Evolutionary conservation across 1,140 invertebrate species (phyloP), one percentile per base, ranked within the genome.

Genomic region (Yoshiicerus persimilis): DNA sequence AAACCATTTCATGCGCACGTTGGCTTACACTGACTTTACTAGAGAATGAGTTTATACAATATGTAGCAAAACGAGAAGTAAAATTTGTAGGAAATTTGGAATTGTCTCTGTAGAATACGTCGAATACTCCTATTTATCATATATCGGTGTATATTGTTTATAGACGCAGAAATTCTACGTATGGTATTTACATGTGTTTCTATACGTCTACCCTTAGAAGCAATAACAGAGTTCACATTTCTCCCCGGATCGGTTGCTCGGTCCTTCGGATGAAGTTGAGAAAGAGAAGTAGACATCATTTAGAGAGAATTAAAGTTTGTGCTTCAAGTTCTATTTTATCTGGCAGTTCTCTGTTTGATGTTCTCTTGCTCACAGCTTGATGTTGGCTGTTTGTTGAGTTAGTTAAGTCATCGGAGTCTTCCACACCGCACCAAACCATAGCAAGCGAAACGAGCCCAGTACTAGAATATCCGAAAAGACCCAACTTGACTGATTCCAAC

Each of bases 251-350:
- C 16, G 47, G 30, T 25, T 36, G 23, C 39, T 86, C 85, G 2
- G 27, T 64, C 25, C 34, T 6, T 62, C 62, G 27, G 62, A 86
- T 11, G 20, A 56, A 86, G 39, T 32, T 30, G 16, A 34, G 34
- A 20, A 47, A 30, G 64, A 38, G 64, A n/a, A 39, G 86, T 64
- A 70, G 66, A 70, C 25, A 87, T 23, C 25, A 83, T 39, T 36
- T 75, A 36, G 66, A 70, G 56, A 64, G 70, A 80, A 87, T 77
- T 87, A 77, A 87, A 87, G 66, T 77, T 34, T 41, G 23, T 9
- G 30, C 34, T 77, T 62, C 56, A 86, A 38, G 23, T 75, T 70
- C 23, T 39, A 34, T 39, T 83, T 20, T 34, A 11, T 38, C 77
- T 83, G 27, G 27, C 34, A 38, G 32, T 34, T 83, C 77, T 75